These are phyloP conservation scores for Nymphalis io DNA, from an alignment of 1,140 invertebrate species.

Conservation along the genomic window DNA sequence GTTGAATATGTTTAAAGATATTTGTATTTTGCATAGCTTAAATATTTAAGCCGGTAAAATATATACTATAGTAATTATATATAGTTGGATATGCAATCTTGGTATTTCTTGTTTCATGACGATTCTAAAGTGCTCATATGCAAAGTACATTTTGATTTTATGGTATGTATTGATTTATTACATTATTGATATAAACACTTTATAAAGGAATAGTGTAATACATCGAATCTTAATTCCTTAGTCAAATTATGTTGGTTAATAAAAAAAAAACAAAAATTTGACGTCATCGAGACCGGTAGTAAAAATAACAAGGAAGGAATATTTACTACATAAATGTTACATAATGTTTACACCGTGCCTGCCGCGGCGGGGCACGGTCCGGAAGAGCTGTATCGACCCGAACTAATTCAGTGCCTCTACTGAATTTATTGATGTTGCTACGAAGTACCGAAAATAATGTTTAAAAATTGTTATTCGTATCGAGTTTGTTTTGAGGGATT, in stretches of 20 bases:
- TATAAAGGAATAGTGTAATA: too few relatives aligned
- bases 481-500: neutral
- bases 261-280: constrained; percentile 4
- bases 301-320: constrained; percentile 23
- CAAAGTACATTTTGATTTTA: too few relatives aligned
- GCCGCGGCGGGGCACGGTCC: constrained; percentile 39
- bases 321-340: constrained; percentile 3
- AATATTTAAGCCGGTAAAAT: neutral
- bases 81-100: too few relatives aligned
- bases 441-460: constrained; percentile 22
- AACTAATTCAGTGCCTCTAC: constrained; percentile 57
- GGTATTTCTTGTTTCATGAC: too few relatives aligned
- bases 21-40: constrained; percentile 2
- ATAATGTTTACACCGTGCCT: constrained; percentile 46
- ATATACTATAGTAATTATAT: too few relatives aligned
- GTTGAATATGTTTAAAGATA: neutral
- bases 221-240: neutral
- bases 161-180: too few relatives aligned
- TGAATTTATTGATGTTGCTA: constrained; percentile 56
- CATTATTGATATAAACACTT: neutral
- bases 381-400: constrained; percentile 59
- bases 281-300: constrained; percentile 13
- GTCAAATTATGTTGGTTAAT: neutral
- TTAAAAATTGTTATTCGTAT: neutral
- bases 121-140: too few relatives aligned